Base-by-base conservation (phyloP, 2,113 vertebrate genomes). In the Noctilio leporinus region DNA sequence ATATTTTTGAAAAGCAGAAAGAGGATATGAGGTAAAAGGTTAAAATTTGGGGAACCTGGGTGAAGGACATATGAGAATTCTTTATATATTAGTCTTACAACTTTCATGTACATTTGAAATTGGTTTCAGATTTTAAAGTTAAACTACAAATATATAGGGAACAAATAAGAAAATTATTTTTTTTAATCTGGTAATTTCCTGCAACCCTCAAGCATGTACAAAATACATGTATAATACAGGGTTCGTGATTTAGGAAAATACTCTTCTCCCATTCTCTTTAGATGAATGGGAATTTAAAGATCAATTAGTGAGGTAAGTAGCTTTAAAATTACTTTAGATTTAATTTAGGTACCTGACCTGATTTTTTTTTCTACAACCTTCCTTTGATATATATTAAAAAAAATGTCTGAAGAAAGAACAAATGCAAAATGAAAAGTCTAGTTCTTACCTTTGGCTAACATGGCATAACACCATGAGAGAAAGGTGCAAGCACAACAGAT, bases 101-200 rank as follows among this genome's bases (percentile, higher is more conserved):
- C 10, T 91, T 91, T 88, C 62, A 49, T 70, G 26, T 69, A 72
- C 70, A n/a, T 72, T 87, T 30, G 5, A 75, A 96, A 92, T 55
- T 64, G 38, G 75, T 93, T 95, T 40, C 89, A 86, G 92, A 16
- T 30, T 8, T 47, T 55, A 45, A 51, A 45, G 10, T 35, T 57
- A 93, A 80, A 70, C 62, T 3, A 73, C 90, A 93, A 92, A 84
- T 59, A 87, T 22, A 96, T n/a, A 86, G 28, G 19, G 80, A 93
- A 49, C 49, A 86, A 87, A 55, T 47, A 20, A 83, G 75, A 85
- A 92, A 76, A 78, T 55, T 93, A 69, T 45, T 82, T 87, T 92
- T 72, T 81, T n/a, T n/a, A n/a, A 92, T 86, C 83, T 89, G 49
- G 30, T 49, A 89, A 93, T 92, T 95, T 94, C 73, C 89, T 86